Conservation (phyloP, 35 echinoderm and acorn worm genomes). For the Nesometra sesokonis region DNA sequence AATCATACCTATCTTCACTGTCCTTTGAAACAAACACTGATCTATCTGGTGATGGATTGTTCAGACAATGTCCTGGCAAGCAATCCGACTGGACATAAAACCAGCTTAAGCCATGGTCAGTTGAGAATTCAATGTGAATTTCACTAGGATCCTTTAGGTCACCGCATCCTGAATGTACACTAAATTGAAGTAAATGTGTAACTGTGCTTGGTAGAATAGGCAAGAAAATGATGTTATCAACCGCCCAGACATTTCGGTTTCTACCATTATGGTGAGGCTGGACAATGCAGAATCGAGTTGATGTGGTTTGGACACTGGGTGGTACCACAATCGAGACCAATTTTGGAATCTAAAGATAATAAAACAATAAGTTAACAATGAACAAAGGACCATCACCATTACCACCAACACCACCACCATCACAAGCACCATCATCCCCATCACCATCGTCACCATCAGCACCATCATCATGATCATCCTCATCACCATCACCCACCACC, state of each 20-base stretch:
- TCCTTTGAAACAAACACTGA: conserved; percentile 34
- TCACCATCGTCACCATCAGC: too few species aligned
- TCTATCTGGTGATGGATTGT: conserved; percentile 18
- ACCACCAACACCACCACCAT: too few species aligned
- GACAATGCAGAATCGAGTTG: conserved; percentile 66
- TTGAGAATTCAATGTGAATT: conserved; percentile 74
- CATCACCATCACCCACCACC: too few species aligned
- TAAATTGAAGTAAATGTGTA: conserved; percentile 44
- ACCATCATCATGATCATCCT: too few species aligned
- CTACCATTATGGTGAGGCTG: conserved; percentile 49
- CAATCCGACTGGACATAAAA: conserved; percentile 49
- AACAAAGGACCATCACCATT: too few species aligned
- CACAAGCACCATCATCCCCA: too few species aligned
- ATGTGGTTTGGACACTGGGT: conserved; percentile 20
- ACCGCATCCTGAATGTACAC: neutral
- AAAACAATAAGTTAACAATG: too few species aligned
- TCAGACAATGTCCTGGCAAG: conserved; percentile 53
- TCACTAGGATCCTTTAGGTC: neutral
- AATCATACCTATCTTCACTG: conserved; percentile 21
- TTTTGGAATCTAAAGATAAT: conserved; percentile 57
- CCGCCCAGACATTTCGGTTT: conserved; percentile 88
- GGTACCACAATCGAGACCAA: conserved; percentile 59
- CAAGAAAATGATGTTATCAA: conserved; percentile 58
- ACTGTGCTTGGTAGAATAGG: conserved; percentile 43
- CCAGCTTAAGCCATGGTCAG: conserved; percentile 70